These are phyloP conservation scores for Melanocharis versteri DNA, from an alignment of 2,113 vertebrate species.

Conservation along the genomic window DNA sequence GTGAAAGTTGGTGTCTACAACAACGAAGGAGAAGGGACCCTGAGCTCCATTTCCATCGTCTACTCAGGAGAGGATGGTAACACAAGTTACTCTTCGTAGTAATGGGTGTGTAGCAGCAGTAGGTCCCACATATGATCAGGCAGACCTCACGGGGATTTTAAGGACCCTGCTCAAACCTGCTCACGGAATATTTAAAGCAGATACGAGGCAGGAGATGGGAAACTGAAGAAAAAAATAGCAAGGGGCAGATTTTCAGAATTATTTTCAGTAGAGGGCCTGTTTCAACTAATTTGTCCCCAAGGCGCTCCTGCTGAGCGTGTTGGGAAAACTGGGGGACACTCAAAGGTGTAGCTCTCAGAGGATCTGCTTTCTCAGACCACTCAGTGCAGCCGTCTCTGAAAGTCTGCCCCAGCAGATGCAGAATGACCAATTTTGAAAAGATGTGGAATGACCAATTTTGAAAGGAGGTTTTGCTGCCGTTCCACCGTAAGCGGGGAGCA, in stretches of 20 bases:
- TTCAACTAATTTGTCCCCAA: background rate
- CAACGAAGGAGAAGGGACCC: slow-evolving; percentile 80
- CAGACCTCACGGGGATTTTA: background rate
- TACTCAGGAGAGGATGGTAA: slow-evolving; percentile 87
- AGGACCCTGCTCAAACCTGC: background rate
- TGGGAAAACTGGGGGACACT: background rate
- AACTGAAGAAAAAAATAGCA: background rate
- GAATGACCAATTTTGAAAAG: background rate
- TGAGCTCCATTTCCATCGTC: slow-evolving; percentile 72
- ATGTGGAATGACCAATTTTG: background rate
- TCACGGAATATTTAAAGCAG: background rate
- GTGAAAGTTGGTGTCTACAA: slow-evolving; percentile 89
- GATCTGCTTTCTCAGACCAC: background rate
- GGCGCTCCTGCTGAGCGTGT: background rate
- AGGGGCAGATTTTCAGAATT: background rate
- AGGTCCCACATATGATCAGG: background rate
- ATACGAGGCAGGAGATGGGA: background rate
- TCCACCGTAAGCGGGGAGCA: accelerated
- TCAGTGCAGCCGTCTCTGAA: background rate
- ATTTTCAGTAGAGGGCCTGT: background rate
- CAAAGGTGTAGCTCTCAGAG: background rate
- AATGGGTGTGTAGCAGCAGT: accelerated
- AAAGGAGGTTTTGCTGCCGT: background rate
- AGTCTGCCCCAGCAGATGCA: background rate
- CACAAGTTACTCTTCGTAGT: background rate